Percentiles rank a stretch among this genome's conserved stretches.
These are phyloP conservation scores for Metopia argyrocephala DNA, from an alignment of 2,888 invertebrate species.

Conservation along the genomic window DNA sequence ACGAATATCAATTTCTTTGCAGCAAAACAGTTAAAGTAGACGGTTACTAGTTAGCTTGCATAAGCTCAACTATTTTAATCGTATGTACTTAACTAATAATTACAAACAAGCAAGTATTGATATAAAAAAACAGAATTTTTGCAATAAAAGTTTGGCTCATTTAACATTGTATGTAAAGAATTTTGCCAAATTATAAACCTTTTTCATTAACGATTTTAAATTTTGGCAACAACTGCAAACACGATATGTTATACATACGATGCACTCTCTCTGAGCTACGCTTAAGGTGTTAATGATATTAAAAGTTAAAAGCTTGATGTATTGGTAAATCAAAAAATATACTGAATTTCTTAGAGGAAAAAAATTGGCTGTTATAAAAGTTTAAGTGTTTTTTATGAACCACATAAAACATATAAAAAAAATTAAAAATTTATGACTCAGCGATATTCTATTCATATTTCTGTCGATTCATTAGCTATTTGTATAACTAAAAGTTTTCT, in stretches of 20 bases:
- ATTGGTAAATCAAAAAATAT: neutral
- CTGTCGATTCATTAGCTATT: conserved; percentile 43
- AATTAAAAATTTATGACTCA: conserved; percentile 11
- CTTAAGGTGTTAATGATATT: conserved; percentile 18
- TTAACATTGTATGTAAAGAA: conserved; percentile 63
- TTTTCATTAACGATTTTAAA: neutral
- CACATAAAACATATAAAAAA: conserved; percentile 1
- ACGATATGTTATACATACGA: too few relatives aligned
- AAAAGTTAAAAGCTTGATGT: too few relatives aligned
- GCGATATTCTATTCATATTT: conserved; percentile 1
- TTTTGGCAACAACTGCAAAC: conserved; percentile 6
- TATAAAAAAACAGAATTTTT: conserved; percentile 66
- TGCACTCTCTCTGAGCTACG: too few relatives aligned
- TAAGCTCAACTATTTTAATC: too few relatives aligned
- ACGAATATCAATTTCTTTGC: too few relatives aligned
- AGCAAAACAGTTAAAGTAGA: too few relatives aligned
- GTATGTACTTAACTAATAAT: conserved; percentile 7
- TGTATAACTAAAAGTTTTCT: conserved; percentile 34
- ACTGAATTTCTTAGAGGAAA: conserved; percentile 31
- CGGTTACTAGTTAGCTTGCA: neutral
- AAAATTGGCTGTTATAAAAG: neutral
- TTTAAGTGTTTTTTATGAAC: neutral
- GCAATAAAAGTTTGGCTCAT: conserved; percentile 74
- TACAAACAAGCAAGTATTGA: conserved; percentile 37
- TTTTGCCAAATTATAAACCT: conserved; percentile 35